Evolutionary conservation across 2,888 invertebrate species (phyloP).

Genomic region (Pristionchus entomophagus): DNA sequence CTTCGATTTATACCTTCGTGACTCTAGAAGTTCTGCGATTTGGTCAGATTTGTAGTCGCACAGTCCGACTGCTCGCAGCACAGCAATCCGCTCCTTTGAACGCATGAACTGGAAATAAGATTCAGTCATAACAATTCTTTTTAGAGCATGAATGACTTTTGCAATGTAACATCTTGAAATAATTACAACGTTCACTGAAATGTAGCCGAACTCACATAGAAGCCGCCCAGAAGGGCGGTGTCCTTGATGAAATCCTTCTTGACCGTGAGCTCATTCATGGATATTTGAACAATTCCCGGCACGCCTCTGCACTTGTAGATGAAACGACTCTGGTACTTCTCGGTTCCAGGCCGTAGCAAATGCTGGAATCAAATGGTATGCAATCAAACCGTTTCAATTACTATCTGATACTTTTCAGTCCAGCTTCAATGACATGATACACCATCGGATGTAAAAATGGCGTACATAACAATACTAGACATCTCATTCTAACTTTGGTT

Average conservation of each 20-base stretch:
- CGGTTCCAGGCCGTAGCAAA: conserved; percentile 14
- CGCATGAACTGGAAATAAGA: conserved; percentile 37
- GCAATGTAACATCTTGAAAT: neutral
- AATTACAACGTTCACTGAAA: neutral
- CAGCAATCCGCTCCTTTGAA: conserved; percentile 2
- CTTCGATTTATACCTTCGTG: neutral
- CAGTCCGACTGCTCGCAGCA: conserved; percentile 19
- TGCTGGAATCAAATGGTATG: neutral
- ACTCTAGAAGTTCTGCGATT: neutral
- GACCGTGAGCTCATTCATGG: neutral
- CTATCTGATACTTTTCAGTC: no score
- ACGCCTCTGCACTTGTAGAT: conserved; percentile 34
- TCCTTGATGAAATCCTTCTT: conserved; percentile 26
- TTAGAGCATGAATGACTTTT: neutral
- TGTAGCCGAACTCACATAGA: conserved; percentile 20
- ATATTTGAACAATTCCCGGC: conserved; percentile 39
- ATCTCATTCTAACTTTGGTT: neutral
- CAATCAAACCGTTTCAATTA: neutral
- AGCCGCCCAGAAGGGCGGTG: conserved; percentile 11
- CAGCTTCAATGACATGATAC: no score
- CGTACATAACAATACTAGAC: no score
- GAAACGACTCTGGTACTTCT: neutral
- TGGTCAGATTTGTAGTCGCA: conserved; percentile 40
- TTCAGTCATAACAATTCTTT: neutral
- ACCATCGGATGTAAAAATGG: no score